Percentiles rank a stretch among this genome's conserved stretches.
These are phyloP conservation scores for Coelogynopora nodosa DNA, from an alignment of 2,888 invertebrate genomes.

Conservation along the genomic window DNA sequence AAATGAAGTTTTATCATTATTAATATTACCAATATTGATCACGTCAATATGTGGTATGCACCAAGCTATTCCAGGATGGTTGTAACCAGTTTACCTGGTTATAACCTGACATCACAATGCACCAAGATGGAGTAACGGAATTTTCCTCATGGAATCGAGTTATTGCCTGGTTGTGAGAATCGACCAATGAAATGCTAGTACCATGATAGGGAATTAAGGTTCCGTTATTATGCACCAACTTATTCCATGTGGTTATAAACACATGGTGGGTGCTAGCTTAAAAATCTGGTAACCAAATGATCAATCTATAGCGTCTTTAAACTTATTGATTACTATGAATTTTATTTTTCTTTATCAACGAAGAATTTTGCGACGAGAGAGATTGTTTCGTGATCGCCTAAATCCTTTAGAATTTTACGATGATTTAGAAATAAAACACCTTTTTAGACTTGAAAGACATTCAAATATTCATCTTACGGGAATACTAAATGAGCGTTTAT, in stretches of 20 bases:
- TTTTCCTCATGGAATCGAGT: background rate
- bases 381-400: conserved; percentile 4
- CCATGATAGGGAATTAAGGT: background rate
- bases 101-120: background rate
- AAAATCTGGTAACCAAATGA: background rate
- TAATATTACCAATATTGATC: too few relatives aligned
- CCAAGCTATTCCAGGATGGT: background rate
- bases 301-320: background rate
- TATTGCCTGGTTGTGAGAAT: background rate
- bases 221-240: background rate
- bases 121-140: background rate
- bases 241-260: background rate
- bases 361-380: conserved; percentile 4
- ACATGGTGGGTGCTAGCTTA: background rate
- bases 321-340: background rate
- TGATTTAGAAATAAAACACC: conserved; percentile 1
- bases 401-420: conserved; percentile 22
- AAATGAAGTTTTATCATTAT: too few relatives aligned
- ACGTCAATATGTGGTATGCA: background rate
- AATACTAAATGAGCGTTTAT: background rate
- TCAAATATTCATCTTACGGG: background rate
- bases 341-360: background rate
- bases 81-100: background rate
- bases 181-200: background rate
- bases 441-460: conserved; percentile 9